These are phyloP conservation scores for Chaenocephalus aceratus DNA, from an alignment of 2,113 vertebrate species.

Conservation along the genomic window DNA sequence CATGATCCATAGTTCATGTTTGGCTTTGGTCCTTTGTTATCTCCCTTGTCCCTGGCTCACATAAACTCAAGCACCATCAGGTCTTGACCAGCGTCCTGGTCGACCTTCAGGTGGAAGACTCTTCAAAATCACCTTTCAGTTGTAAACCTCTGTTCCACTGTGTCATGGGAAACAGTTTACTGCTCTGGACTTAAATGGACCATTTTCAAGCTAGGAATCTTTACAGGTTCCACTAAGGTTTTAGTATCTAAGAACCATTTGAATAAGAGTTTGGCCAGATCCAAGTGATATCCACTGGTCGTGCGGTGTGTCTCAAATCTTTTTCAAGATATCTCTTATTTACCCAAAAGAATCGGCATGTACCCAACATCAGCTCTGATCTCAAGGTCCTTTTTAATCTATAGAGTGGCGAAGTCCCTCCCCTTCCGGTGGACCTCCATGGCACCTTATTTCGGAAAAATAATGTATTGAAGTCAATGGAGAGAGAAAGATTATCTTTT, in stretches of 20 bases:
- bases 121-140: not conserved
- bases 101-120: not conserved
- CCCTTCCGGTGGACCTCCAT: too few species aligned
- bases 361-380: not conserved
- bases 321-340: not conserved
- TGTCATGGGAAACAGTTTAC: too few species aligned
- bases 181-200: not conserved
- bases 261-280: not conserved
- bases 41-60: not conserved
- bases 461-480: too few species aligned
- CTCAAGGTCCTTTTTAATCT: not conserved
- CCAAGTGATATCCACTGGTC: not conserved
- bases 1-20: not conserved
- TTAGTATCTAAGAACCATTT: too few species aligned
- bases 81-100: not conserved
- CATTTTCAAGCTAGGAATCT: not conserved
- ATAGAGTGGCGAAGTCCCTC: too few species aligned
- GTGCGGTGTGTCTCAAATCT: not conserved
- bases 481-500: too few species aligned
- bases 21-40: not conserved
- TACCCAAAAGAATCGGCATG: not conserved
- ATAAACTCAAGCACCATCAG: not conserved
- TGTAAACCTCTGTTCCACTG: not conserved
- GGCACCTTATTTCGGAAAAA: too few species aligned
- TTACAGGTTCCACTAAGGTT: not conserved